A percentile compares a stretch with the other conserved stretches of the same genome.
Conservation (phyloP, 2,888 invertebrate genomes). For the Hydropsyche betteni region DNA sequence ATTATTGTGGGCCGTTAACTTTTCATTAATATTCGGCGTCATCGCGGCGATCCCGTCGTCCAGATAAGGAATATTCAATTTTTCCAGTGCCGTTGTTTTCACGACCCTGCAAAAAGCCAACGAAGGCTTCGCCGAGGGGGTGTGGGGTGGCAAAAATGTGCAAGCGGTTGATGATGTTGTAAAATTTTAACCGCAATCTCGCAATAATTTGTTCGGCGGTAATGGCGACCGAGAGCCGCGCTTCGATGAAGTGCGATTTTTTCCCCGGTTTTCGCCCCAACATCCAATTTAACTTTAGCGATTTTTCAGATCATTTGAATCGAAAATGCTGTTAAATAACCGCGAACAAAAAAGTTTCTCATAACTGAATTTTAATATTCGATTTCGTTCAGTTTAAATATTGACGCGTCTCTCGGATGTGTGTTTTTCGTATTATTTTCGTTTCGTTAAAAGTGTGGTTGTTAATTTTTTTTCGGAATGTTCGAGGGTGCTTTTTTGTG, state of each 20-base stretch:
- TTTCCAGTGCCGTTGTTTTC: slow-evolving; percentile 19
- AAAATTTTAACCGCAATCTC: slow-evolving; percentile 28
- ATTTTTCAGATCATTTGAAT: slow-evolving; percentile 1
- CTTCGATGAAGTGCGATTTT: slow-evolving; percentile 10
- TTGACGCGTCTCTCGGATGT: too few relatives aligned
- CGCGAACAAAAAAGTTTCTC: too few relatives aligned
- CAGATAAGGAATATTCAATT: slow-evolving; percentile 31
- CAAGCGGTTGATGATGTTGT: slow-evolving; percentile 29
- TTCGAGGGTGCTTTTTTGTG: too few relatives aligned
- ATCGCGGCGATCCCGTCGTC: background rate
- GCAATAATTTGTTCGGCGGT: slow-evolving; percentile 24
- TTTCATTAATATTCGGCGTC: slow-evolving; percentile 25
- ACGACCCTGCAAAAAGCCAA: background rate
- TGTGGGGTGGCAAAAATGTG: slow-evolving; percentile 12
- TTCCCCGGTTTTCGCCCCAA: background rate
- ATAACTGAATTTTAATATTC: too few relatives aligned
- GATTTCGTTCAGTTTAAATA: too few relatives aligned
- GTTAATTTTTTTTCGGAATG: too few relatives aligned
- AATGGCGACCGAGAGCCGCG: slow-evolving; percentile 6
- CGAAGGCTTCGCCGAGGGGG: background rate
- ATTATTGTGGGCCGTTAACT: slow-evolving; percentile 19
- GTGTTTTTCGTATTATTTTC: too few relatives aligned
- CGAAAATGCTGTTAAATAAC: too few relatives aligned
- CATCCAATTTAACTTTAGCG: slow-evolving; percentile 12
- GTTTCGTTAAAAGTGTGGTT: too few relatives aligned